A percentile compares a stretch with the other conserved stretches of the same genome.
These are phyloP conservation scores for Clunio marinus DNA, from an alignment of 2,888 invertebrate species.

Conservation along the genomic window DNA sequence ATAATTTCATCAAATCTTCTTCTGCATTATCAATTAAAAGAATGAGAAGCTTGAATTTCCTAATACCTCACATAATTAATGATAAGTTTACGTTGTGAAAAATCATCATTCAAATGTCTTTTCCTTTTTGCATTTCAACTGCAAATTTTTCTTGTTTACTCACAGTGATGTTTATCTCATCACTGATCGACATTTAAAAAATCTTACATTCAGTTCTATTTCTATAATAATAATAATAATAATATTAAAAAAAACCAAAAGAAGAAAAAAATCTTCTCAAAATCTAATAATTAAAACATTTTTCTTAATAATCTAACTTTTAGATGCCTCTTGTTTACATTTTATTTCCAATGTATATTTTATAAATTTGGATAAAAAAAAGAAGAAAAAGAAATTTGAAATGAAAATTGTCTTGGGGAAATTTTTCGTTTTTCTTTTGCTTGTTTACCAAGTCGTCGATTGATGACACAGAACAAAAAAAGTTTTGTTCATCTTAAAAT, in stretches of 20 bases:
- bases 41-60: not conserved
- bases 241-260: not conserved
- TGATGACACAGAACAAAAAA: too few species aligned
- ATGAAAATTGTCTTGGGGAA: too few species aligned
- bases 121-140: not conserved
- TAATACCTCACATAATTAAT: not conserved
- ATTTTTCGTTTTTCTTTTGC: too few species aligned
- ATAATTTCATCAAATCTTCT: slow-evolving; percentile 10
- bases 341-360: too few species aligned
- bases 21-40: not conserved
- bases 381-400: too few species aligned
- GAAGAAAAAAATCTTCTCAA: slow-evolving; percentile 17
- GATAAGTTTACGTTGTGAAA: not conserved
- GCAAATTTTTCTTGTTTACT: not conserved
- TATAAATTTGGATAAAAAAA: too few species aligned
- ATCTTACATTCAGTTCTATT: slow-evolving; percentile 23
- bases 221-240: not conserved
- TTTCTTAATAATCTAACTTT: not conserved
- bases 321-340: slow-evolving; percentile 26
- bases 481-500: too few species aligned
- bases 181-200: not conserved
- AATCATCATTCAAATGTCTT: not conserved
- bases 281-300: slow-evolving; percentile 11
- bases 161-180: not conserved
- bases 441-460: too few species aligned